These are phyloP conservation scores for Epinephelus cyanopodus DNA, from an alignment of 2,113 vertebrate species.

Conservation along the genomic window DNA sequence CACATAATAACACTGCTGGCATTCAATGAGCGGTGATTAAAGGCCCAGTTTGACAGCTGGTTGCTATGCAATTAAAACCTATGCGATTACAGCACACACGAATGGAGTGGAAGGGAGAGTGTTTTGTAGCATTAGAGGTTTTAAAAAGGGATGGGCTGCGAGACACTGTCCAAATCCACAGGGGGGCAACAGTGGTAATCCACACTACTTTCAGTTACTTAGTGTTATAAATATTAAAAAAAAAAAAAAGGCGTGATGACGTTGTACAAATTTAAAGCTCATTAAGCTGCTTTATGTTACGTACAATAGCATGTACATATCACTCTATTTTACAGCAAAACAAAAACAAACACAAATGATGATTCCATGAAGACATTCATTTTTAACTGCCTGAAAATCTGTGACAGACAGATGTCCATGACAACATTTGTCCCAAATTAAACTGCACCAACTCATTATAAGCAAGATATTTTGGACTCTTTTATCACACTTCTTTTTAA, in stretches of 20 bases:
- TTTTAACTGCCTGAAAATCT: neutral
- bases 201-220: neutral
- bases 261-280: too few relatives aligned
- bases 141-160: neutral
- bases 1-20: constrained; percentile 74
- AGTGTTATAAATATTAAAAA: neutral
- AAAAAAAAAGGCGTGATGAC: neutral
- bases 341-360: neutral
- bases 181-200: neutral
- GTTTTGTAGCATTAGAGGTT: constrained; percentile 26
- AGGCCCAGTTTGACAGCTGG: constrained; percentile 74
- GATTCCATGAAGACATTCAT: neutral
- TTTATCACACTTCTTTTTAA: neutral
- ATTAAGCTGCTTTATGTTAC: neutral
- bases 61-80: constrained; percentile 76
- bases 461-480: neutral
- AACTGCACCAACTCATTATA: neutral
- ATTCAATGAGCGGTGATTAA: constrained; percentile 78
- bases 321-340: neutral
- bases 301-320: neutral
- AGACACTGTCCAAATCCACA: neutral
- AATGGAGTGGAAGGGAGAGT: constrained; percentile 27
- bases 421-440: neutral
- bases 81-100: constrained; percentile 41
- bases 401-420: neutral